Percentiles rank a stretch among this genome's conserved stretches.
Conservation (phyloP, 2,113 vertebrate species). For the Malurus melanocephalus region DNA sequence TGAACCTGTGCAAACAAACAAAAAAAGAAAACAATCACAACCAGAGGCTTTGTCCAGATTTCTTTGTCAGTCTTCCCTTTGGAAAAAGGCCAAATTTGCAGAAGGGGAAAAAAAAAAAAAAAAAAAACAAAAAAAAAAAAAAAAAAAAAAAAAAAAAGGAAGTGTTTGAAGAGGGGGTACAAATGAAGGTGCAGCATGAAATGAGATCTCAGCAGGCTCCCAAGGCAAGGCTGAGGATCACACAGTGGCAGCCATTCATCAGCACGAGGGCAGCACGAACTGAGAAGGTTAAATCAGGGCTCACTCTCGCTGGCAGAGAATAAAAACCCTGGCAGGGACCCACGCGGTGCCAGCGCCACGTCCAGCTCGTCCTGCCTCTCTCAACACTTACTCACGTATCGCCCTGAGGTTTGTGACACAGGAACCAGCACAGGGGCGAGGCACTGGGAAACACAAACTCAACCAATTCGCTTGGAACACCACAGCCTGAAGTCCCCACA, state of each 20-base stretch:
- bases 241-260: constrained; percentile 42
- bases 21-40: neutral
- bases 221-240: neutral
- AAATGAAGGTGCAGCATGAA: constrained; percentile 36
- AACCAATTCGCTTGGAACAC: neutral
- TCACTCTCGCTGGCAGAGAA: neutral
- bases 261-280: constrained; percentile 4
- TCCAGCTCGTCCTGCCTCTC: constrained; percentile 17
- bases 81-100: neutral
- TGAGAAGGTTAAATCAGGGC: constrained; percentile 21
- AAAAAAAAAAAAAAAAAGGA: neutral
- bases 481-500: neutral
- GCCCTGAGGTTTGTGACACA: neutral
- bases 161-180: neutral
- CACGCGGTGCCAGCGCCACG: neutral
- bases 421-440: neutral
- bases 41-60: neutral
- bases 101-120: rapidly evolving
- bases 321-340: constrained; percentile 37
- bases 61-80: neutral
- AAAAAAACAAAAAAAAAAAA: neutral
- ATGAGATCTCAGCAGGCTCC: constrained; percentile 18
- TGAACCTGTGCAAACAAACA: constrained; percentile 15
- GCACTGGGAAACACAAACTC: neutral
- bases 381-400: constrained; percentile 23